Conservation (phyloP, 2,113 vertebrate genomes). For the Emydocephalus ijimae region DNA sequence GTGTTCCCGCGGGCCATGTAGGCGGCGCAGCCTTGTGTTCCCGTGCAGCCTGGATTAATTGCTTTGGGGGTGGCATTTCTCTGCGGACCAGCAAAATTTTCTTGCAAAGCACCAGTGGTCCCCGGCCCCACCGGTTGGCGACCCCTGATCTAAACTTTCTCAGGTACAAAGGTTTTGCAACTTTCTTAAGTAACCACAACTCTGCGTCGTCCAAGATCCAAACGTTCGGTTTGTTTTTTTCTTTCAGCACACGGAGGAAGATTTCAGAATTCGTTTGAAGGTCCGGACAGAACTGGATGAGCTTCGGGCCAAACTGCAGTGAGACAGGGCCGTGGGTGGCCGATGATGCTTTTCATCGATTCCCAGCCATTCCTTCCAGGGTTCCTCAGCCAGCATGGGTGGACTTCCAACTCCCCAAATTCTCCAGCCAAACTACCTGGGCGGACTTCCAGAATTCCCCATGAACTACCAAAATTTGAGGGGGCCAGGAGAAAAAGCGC, state of each 20-base stretch:
- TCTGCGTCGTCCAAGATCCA: not conserved
- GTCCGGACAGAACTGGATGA: constrained; percentile 85
- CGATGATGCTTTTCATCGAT: rapidly evolving
- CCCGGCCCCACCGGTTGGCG: too few relatives aligned
- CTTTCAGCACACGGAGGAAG: constrained; percentile 79
- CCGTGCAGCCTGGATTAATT: too few relatives aligned
- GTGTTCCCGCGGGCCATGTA: too few relatives aligned
- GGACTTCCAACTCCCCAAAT: not conserved
- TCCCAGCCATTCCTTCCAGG: too few relatives aligned
- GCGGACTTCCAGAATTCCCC: not conserved
- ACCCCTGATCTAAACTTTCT: not conserved
- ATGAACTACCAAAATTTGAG: too few relatives aligned
- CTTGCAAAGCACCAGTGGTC: too few relatives aligned
- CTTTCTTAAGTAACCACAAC: not conserved
- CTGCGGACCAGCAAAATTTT: too few relatives aligned
- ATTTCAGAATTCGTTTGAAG: constrained; percentile 83
- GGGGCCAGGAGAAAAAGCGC: too few relatives aligned
- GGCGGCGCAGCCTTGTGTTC: too few relatives aligned
- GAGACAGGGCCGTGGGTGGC: constrained; percentile 3
- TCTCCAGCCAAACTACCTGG: too few relatives aligned
- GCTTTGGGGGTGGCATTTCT: too few relatives aligned
- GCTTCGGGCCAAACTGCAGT: constrained; percentile 77
- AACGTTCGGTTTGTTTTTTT: not conserved
- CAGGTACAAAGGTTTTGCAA: not conserved
- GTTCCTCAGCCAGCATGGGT: not conserved